Percentiles rank a stretch among this genome's conserved stretches.
Conservation (phyloP, 2,797 vertebrate species). For the Salarias fasciatus region DNA sequence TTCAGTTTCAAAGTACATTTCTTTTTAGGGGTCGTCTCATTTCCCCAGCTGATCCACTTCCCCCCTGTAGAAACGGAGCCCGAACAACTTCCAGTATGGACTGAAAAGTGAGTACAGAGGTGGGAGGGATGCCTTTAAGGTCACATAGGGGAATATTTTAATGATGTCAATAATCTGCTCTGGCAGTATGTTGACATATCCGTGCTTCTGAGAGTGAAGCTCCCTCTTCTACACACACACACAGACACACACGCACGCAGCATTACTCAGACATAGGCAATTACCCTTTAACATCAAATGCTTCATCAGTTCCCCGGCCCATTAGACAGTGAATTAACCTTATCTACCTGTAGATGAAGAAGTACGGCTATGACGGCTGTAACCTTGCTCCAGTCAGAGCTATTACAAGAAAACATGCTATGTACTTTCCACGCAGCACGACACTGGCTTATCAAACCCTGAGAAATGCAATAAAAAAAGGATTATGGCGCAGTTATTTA, state of each 20-base stretch:
- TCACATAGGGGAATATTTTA: conserved; percentile 52
- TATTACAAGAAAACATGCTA: conserved; percentile 48
- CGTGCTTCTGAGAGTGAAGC: conserved; percentile 19
- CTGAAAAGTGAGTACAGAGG: conserved; percentile 28
- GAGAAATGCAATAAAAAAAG: conserved; percentile 80
- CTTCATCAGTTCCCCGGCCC: conserved; percentile 49
- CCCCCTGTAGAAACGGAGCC: conserved; percentile 2
- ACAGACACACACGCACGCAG: conserved; percentile 13
- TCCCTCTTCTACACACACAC: conserved; percentile 16
- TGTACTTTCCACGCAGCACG: conserved; percentile 71
- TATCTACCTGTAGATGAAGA: conserved; percentile 73
- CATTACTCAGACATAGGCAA: conserved; percentile 63
- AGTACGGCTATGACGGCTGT: conserved; percentile 45
- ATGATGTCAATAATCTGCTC: conserved; percentile 58
- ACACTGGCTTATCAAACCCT: conserved; percentile 53
- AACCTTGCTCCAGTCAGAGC: conserved; percentile 44
- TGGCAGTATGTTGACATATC: conserved; percentile 44
- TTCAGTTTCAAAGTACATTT: too few species aligned
- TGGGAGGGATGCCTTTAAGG: conserved; percentile 46
- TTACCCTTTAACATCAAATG: conserved; percentile 81
- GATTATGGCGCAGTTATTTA: conserved; percentile 71
- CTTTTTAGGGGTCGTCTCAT: too few species aligned
- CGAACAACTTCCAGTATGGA: background rate
- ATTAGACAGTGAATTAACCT: conserved; percentile 79
- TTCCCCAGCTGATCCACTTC: too few species aligned